Base-by-base conservation (phyloP, 2,888 invertebrate species). In the Halictus quadricinctus region DNA sequence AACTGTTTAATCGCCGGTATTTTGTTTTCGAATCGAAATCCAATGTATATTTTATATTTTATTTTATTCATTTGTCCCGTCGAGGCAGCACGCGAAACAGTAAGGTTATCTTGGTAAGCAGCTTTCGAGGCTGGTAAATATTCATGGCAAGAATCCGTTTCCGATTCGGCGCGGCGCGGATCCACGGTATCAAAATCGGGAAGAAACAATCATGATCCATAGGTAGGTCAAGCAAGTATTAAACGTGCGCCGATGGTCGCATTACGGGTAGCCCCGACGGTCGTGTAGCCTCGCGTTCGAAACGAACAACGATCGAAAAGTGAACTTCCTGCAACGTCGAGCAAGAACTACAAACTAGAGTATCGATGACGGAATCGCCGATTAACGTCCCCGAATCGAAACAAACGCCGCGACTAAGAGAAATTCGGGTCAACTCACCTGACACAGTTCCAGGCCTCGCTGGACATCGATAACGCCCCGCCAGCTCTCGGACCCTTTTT, bases 391-490 rank as follows among this genome's bases (percentile, higher is more conserved):
- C 81, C 58, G 43, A 48, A 73, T 73, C 69, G 86, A 86, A 79
- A 76, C 78, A 85, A 73, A 72, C 80, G 77, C 60, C 64, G 21
- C 74, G 81, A 64, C 76, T 75, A 66, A 50, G 79, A 83, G 81
- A 74, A 89, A 89, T 89, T 90, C 78, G 83, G 89, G 90, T 89
- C 89, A 88, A 83, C 84, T 74, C 74, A 79, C 66, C 74, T 74
- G 86, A 88, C 90, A 79, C 88, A 78, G 84, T 83, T 84, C 81
- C 79, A 70, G 78, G 78, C 69, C 70, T 80, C 48, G 76, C 77
- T n/a, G 82, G 80, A 80, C 83, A 85, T 88, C 86, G 76, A 88
- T 88, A 86, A 83, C 87, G 72, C 74, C 72, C 72, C 72, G 76
- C 79, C 43, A 48, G 76, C 58, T 58, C 72, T 70, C 36, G 60